Percentiles rank a stretch among this genome's conserved stretches.
These are phyloP conservation scores for Hesperophylax magnus DNA, from an alignment of 1,140 invertebrate species.

Conservation along the genomic window DNA sequence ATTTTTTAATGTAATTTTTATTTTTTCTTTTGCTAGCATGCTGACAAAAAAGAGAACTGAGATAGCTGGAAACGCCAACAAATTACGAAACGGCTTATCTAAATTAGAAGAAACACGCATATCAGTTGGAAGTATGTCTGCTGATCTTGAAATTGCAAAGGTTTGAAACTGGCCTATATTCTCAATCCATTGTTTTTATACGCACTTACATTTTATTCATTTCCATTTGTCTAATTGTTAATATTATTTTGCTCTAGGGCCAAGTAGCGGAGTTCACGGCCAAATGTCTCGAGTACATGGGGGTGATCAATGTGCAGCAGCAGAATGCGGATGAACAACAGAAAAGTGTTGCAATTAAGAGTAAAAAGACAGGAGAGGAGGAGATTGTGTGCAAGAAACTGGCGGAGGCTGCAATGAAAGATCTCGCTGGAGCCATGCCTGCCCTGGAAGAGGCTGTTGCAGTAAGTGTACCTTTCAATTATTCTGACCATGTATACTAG, in stretches of 20 bases:
- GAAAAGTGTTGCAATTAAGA: conserved; percentile 76
- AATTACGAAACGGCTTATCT: conserved; percentile 80
- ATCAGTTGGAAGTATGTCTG: conserved; percentile 84
- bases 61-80: conserved; percentile 79
- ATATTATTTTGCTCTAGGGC: conserved; percentile 52
- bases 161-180: conserved; percentile 65
- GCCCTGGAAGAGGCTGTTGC: conserved; percentile 86
- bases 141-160: conserved; percentile 84
- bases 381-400: conserved; percentile 84
- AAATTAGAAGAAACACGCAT: conserved; percentile 85
- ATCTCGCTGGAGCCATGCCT: conserved; percentile 87
- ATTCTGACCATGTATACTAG: conserved; percentile 67
- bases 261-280: conserved; percentile 79
- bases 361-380: conserved; percentile 82
- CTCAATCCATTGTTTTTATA: too few species aligned
- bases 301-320: conserved; percentile 82
- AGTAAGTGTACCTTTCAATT: conserved; percentile 62
- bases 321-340: conserved; percentile 86
- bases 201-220: too few species aligned
- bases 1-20: background rate
- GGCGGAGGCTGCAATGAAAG: conserved; percentile 83
- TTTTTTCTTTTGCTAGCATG: conserved; percentile 71
- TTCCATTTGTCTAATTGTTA: too few species aligned
- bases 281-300: conserved; percentile 78
- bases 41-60: conserved; percentile 79